Evolutionary conservation across 1,140 invertebrate species (phyloP), one percentile per base, ranked within the genome.

Genomic region (Trichomalopsis sarcophagae): DNA sequence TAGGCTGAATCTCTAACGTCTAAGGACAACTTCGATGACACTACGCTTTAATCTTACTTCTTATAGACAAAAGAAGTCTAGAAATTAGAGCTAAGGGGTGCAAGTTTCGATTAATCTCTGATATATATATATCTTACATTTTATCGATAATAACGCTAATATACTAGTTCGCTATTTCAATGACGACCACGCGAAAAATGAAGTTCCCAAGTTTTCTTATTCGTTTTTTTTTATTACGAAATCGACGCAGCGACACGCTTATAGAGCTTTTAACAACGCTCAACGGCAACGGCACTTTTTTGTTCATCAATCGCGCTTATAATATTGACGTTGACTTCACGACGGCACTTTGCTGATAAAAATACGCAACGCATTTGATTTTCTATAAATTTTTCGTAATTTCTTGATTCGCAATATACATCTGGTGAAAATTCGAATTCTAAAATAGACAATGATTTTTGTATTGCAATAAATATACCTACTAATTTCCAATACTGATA

Each of bases 1-100:
- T 84, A 86, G 75, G 77, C 87, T 89, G 87, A 82, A 27, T 81
- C 40, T 78, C 80, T 89, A 87, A 86, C 73, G 66, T 85, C 85
- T 88, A 87, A 87, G 83, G 81, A 84, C 84, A 86, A 47, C 62
- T 87, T 86, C 74, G 74, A 78, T 88, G 73, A 81, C 47, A 86
- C n/a, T 21, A 62, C 44, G 27, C 77, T 78, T 23, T 79, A 69
- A 50, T 50, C 75, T 83, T 68, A 68, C 0, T 74, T 66, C 27
- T 76, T 47, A 47, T 27, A 50, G 3, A 55, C 21, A 76, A 76
- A 27, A 47, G 40, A 10, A 76, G 13, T n/a, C 55, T 77, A 83
- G 0, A 44, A 83, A 66, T 50, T 69, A 68, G 21, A 47, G 66
- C 33, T 77, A 83, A n/a, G 36, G 74, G 13, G 17, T 77, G 40